These are phyloP conservation scores for Drosophila subquinaria DNA, from an alignment of 2,888 invertebrate species.

Conservation along the genomic window DNA sequence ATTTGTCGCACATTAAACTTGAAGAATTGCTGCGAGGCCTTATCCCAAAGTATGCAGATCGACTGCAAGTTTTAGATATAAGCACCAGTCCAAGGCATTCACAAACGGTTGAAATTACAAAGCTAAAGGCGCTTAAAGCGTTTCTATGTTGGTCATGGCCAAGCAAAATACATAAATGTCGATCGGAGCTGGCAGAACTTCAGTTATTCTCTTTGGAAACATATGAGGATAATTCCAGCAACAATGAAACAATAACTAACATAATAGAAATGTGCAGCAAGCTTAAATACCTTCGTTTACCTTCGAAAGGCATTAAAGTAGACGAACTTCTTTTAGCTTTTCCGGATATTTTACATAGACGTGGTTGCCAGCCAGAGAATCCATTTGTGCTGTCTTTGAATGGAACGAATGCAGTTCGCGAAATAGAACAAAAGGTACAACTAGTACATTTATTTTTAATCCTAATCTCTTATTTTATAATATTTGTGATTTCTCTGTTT, in stretches of 20 bases:
- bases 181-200: slow-evolving; percentile 12
- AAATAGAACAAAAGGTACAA: slow-evolving; percentile 25
- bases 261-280: slow-evolving; percentile 11
- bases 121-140: slow-evolving; percentile 15
- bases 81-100: neutral
- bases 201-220: slow-evolving; percentile 20
- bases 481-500: neutral
- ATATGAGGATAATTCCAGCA: neutral
- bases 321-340: slow-evolving; percentile 7
- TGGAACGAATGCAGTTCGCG: neutral
- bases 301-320: neutral
- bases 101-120: slow-evolving; percentile 6
- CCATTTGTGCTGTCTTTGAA: slow-evolving; percentile 26
- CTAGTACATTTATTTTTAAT: neutral
- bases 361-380: neutral
- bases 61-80: slow-evolving; percentile 29
- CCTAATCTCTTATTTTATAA: neutral
- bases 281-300: slow-evolving; percentile 30
- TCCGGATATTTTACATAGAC: slow-evolving; percentile 13
- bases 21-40: neutral
- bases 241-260: neutral
- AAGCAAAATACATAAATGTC: neutral
- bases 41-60: slow-evolving; percentile 21
- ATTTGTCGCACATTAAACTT: neutral
- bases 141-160: slow-evolving; percentile 25